Percentiles rank a stretch among this genome's conserved stretches.
Evolutionary conservation across 2,888 invertebrate species (phyloP).

Genomic region (Acheta domesticus): DNA sequence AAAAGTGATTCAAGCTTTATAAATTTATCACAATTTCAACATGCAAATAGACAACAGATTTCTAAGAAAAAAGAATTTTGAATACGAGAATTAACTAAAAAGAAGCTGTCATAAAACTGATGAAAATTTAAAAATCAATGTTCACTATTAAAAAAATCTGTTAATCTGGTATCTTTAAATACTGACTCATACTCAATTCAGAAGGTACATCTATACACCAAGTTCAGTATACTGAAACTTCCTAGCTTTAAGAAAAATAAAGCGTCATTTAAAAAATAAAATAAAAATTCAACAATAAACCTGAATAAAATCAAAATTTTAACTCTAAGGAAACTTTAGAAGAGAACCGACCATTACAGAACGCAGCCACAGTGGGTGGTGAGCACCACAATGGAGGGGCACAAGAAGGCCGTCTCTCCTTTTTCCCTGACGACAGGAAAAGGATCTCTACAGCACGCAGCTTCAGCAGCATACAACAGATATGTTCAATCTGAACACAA

Average conservation of each 20-base stretch:
- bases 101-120: slow-evolving; percentile 2
- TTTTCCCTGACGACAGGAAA: slow-evolving; percentile 8
- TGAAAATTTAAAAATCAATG: neutral
- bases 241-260: neutral
- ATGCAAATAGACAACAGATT: neutral
- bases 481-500: slow-evolving; percentile 18
- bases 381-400: slow-evolving; percentile 19
- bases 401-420: neutral
- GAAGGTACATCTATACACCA: neutral
- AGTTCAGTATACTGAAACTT: neutral
- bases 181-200: too few species aligned
- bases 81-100: neutral
- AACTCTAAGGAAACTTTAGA: slow-evolving; percentile 26
- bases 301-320: neutral
- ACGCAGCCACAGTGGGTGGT: slow-evolving; percentile 24
- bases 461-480: slow-evolving; percentile 19
- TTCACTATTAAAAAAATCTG: too few species aligned
- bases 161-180: too few species aligned
- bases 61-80: neutral
- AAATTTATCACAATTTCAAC: neutral
- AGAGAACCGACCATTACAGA: slow-evolving; percentile 33
- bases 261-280: slow-evolving; percentile 25
- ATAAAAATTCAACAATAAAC: slow-evolving; percentile 20
- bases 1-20: neutral
- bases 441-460: neutral